Evolutionary conservation across 1,140 invertebrate genomes (phyloP).

Genomic region (Thaumetopoea pityocampa): DNA sequence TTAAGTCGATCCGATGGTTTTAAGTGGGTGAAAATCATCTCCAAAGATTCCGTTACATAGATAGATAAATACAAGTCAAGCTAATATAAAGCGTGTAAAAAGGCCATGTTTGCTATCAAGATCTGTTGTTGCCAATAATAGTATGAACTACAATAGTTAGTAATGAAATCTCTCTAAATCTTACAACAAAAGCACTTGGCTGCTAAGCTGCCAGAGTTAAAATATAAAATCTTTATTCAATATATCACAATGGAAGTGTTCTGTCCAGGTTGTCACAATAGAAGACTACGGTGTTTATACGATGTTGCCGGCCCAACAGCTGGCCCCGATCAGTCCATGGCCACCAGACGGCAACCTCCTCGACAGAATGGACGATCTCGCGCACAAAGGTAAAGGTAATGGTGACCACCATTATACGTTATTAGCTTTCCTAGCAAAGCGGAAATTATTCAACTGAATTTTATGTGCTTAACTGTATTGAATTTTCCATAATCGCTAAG

Average conservation of each 20-base stretch:
- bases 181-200: too few relatives aligned
- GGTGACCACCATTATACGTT: conserved; percentile 50
- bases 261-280: conserved; percentile 53
- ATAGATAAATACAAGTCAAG: too few relatives aligned
- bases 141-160: too few relatives aligned
- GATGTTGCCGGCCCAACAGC: conserved; percentile 75
- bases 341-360: conserved; percentile 68
- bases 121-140: too few relatives aligned
- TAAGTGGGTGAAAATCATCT: too few relatives aligned
- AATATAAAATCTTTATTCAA: not conserved
- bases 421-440: not conserved
- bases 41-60: too few relatives aligned
- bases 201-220: too few relatives aligned
- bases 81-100: too few relatives aligned
- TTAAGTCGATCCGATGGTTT: too few relatives aligned
- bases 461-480: not conserved
- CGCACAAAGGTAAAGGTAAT: conserved; percentile 76
- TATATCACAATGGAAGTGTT: not conserved
- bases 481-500: too few relatives aligned
- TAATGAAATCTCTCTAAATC: too few relatives aligned
- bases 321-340: conserved; percentile 70
- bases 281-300: conserved; percentile 73
- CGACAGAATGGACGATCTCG: conserved; percentile 74
- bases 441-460: not conserved
- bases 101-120: too few relatives aligned